Evolutionary conservation across 1,140 invertebrate species (phyloP).

Genomic region (Lepidurus apus): DNA sequence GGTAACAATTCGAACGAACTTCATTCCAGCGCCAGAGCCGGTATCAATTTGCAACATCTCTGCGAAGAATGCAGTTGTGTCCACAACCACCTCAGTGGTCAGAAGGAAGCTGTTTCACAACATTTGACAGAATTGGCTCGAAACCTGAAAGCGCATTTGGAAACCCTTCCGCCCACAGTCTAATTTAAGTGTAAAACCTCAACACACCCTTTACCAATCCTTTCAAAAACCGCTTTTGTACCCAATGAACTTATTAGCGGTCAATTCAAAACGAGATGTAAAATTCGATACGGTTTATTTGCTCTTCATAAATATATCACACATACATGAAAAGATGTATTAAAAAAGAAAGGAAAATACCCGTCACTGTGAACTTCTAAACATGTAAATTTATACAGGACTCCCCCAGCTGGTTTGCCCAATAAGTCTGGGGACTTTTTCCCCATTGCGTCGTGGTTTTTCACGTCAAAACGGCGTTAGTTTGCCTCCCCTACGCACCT

Average conservation of each 20-base stretch:
- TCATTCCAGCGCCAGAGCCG: not conserved
- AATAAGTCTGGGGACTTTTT: not conserved
- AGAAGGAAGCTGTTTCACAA: not conserved
- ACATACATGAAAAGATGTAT: too few relatives aligned
- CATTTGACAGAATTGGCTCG: not conserved
- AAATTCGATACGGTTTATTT: too few relatives aligned
- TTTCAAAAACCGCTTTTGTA: not conserved
- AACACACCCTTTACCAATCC: too few relatives aligned
- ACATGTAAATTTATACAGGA: conserved; percentile 6
- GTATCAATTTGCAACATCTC: not conserved
- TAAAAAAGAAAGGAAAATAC: not conserved
- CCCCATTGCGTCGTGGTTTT: not conserved
- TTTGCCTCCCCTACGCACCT: conserved; percentile 17
- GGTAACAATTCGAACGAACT: not conserved
- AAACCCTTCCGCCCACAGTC: not conserved
- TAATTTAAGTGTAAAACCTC: not conserved
- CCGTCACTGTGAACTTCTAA: not conserved
- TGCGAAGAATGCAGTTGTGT: not conserved
- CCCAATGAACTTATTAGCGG: not conserved
- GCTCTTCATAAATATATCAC: too few relatives aligned
- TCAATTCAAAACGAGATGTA: not conserved
- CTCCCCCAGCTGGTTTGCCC: not conserved
- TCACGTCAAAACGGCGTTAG: not conserved
- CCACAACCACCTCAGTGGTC: not conserved
- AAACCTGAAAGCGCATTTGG: not conserved